A percentile compares a stretch with the other conserved stretches of the same genome.
These are phyloP conservation scores for Clarias platycephalus DNA, from an alignment of 2,797 vertebrate species.

Conservation along the genomic window DNA sequence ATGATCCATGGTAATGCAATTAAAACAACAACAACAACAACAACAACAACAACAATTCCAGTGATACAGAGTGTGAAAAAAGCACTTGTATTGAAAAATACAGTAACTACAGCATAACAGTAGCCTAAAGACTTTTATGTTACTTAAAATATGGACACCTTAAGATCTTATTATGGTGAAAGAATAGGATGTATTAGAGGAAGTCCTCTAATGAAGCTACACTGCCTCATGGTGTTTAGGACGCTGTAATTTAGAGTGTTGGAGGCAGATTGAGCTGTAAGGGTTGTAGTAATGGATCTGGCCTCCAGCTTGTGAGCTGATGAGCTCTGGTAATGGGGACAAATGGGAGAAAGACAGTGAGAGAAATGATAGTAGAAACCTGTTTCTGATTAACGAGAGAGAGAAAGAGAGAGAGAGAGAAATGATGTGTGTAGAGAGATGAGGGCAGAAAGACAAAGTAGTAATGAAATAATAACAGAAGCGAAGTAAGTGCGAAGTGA, in stretches of 20 bases:
- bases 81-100: not conserved
- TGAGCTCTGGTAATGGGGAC: slow-evolving; percentile 42
- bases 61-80: not conserved
- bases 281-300: slow-evolving; percentile 39
- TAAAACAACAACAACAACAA: not conserved
- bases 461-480: slow-evolving; percentile 33
- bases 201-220: not conserved
- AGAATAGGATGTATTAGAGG: not conserved
- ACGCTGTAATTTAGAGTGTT: slow-evolving; percentile 31
- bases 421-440: not conserved
- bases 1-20: not conserved
- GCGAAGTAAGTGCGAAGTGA: slow-evolving; percentile 23
- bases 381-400: slow-evolving; percentile 31
- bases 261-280: slow-evolving; percentile 47
- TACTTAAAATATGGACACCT: not conserved
- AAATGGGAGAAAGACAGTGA: slow-evolving; percentile 34
- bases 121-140: not conserved
- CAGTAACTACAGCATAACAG: not conserved
- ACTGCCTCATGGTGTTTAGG: slow-evolving; percentile 22
- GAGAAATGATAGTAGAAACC: slow-evolving; percentile 39
- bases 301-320: slow-evolving; percentile 37
- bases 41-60: not conserved
- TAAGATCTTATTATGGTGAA: not conserved
- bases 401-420: not conserved
- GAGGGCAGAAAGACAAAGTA: slow-evolving; percentile 32